Conservation (phyloP, 2,113 vertebrate genomes). For the Lepus timidus region DNA sequence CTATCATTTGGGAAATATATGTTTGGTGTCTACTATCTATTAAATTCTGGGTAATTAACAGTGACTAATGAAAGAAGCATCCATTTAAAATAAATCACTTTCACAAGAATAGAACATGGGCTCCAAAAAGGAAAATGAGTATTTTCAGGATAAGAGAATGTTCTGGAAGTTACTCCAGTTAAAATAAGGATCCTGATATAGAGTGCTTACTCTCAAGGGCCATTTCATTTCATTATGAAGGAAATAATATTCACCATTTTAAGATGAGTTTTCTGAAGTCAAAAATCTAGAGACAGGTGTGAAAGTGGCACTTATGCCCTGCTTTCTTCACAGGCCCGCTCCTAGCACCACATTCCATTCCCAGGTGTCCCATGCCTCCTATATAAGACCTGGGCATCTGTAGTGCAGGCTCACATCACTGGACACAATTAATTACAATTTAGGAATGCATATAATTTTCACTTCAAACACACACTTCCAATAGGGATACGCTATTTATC, state of each 20-base stretch:
- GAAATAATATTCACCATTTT: not conserved
- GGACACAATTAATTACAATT: not conserved
- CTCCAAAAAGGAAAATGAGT: not conserved
- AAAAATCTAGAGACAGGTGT: not conserved
- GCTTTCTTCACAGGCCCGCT: not conserved
- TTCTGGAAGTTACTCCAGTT: not conserved
- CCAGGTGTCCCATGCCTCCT: not conserved
- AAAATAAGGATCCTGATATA: not conserved
- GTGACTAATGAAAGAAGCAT: not conserved
- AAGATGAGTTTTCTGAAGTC: not conserved
- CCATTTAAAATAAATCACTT: not conserved
- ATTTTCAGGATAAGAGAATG: not conserved
- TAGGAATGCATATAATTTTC: not conserved
- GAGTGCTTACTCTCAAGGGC: not conserved
- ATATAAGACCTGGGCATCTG: not conserved
- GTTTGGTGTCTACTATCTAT: not conserved
- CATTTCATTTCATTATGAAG: conserved; percentile 4
- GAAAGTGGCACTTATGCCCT: not conserved
- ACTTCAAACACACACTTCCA: not conserved
- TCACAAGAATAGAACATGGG: not conserved
- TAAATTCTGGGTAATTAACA: not conserved
- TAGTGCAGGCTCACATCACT: not conserved
- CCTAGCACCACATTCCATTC: not conserved
- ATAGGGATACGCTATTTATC: not conserved
- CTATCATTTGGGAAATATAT: not conserved